phyloP scores from a whole-genome alignment of 2,888 invertebrate genomes.

The Eupithecia abbreviata region DNA sequence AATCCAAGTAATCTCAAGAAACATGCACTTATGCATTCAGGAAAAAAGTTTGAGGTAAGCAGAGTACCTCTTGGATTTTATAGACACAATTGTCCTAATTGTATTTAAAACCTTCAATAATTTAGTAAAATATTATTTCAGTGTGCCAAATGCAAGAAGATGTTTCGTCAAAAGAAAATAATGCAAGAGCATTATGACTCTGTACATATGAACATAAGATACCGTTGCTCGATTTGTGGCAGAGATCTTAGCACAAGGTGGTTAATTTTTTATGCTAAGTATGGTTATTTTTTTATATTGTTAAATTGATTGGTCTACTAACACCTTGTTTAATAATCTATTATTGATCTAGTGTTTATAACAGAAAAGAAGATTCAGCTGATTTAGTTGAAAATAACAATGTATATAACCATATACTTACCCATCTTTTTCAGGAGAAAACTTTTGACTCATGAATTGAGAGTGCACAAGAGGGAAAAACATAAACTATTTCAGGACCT shows the following conservation, averaged over 20 bases:
- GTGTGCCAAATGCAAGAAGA: slow-evolving; percentile 48
- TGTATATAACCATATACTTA: not conserved
- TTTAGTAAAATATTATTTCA: slow-evolving; percentile 19
- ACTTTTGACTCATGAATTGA: slow-evolving; percentile 40
- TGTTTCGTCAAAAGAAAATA: slow-evolving; percentile 42
- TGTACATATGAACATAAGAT: slow-evolving; percentile 49
- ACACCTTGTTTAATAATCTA: not conserved
- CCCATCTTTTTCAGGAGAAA: slow-evolving; percentile 39
- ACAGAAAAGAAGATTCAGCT: no score
- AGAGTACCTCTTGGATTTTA: not conserved
- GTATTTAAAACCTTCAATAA: not conserved
- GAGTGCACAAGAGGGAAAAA: slow-evolving; percentile 45
- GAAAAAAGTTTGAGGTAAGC: slow-evolving; percentile 47
- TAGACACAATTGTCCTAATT: not conserved
- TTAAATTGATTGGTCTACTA: not conserved
- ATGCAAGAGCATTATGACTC: slow-evolving; percentile 48
- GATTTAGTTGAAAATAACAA: not conserved
- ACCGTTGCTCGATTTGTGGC: slow-evolving; percentile 47
- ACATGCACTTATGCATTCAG: slow-evolving; percentile 46
- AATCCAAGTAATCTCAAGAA: slow-evolving; percentile 48
- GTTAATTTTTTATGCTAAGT: not conserved
- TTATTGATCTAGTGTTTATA: not conserved
- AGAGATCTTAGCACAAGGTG: slow-evolving; percentile 46
- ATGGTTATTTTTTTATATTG: not conserved
- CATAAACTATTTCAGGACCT: slow-evolving; percentile 41